phyloP scores from a whole-genome alignment of 2,888 invertebrate species.

The Phengaris alcon region DNA sequence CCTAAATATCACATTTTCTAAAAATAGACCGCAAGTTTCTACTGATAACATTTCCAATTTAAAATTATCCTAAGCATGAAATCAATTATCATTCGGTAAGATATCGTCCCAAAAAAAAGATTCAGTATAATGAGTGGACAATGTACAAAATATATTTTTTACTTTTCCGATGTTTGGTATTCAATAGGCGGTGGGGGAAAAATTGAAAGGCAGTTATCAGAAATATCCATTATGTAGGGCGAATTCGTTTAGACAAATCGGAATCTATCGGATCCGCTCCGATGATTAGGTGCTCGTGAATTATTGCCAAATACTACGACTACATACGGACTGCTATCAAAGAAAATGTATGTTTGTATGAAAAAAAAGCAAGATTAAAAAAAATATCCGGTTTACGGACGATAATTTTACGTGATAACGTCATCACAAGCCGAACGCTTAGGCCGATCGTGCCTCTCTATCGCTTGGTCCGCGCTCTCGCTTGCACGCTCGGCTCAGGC shows the following conservation, averaged over 20 bases:
- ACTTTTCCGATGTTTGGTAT: constrained; percentile 25
- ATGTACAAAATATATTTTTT: constrained; percentile 8
- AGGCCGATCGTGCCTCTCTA: too few relatives aligned
- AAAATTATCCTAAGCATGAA: constrained; percentile 6
- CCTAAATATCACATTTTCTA: neutral
- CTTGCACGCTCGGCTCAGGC: too few relatives aligned
- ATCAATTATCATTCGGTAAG: neutral
- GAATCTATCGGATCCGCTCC: constrained; percentile 55
- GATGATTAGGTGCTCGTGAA: constrained; percentile 54
- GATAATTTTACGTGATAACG: too few relatives aligned
- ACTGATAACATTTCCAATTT: neutral
- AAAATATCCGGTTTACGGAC: too few relatives aligned
- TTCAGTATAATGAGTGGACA: constrained; percentile 13
- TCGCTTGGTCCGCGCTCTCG: too few relatives aligned
- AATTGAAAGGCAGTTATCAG: constrained; percentile 45
- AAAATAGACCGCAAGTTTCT: neutral
- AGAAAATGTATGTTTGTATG: neutral
- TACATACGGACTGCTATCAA: constrained; percentile 36
- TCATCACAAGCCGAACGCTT: too few relatives aligned
- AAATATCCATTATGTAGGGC: constrained; percentile 46
- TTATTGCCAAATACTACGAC: constrained; percentile 45
- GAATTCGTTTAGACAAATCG: constrained; percentile 55
- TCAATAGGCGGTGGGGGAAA: constrained; percentile 12
- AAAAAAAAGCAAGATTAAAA: too few relatives aligned
- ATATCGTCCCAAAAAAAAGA: constrained; percentile 7